Conservation (phyloP, 2,797 vertebrate species). For the Halcyon chelicuti region DNA sequence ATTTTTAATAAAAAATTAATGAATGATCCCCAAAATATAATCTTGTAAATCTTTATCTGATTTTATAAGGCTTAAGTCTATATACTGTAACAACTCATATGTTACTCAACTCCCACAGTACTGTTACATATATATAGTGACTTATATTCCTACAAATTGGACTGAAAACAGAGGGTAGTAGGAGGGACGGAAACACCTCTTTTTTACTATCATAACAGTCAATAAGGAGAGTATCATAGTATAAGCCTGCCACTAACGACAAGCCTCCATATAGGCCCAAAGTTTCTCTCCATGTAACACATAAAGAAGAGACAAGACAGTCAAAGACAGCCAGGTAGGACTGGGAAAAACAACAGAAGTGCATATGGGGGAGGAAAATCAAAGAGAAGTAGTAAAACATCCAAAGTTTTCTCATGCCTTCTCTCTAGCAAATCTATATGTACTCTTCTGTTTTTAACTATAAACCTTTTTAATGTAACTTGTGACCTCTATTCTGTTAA, state of each 20-base stretch:
- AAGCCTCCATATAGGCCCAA: background rate
- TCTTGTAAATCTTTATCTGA: too few species aligned
- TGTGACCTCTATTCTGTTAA: background rate
- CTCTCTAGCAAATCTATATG: background rate
- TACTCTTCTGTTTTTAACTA: background rate
- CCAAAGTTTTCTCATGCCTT: background rate
- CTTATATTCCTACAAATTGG: background rate
- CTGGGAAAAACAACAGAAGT: background rate
- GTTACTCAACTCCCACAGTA: background rate
- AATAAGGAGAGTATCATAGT: background rate
- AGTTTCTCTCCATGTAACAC: background rate
- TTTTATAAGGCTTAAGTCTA: too few species aligned
- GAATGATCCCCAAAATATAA: too few species aligned
- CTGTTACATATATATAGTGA: background rate
- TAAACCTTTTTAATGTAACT: background rate
- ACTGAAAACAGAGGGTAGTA: background rate
- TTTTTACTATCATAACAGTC: background rate
- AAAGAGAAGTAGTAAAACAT: background rate
- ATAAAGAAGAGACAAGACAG: background rate
- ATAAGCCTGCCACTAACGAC: background rate
- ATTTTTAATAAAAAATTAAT: too few species aligned
- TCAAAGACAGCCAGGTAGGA: background rate
- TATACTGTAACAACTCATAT: background rate
- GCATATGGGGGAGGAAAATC: background rate
- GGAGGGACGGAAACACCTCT: background rate